Evolutionary conservation across 2,113 vertebrate genomes (phyloP), one percentile per base, ranked within the genome.

Genomic region (Pan paniscus): DNA sequence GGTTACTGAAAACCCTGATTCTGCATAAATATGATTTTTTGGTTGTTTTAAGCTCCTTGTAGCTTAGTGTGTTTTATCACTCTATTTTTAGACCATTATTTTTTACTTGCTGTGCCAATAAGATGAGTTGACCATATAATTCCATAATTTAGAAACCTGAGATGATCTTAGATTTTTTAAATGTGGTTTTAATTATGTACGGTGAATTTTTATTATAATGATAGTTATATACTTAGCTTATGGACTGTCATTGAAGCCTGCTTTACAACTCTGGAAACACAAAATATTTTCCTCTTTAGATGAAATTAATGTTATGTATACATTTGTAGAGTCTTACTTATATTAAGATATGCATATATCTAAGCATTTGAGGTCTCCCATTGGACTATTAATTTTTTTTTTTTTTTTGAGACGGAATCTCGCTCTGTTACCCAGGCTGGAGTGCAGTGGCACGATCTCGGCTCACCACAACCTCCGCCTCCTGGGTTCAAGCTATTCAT

Each of bases 111-210:
- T 85, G 0, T 85, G 84, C 48, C 59, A 73, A 27, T 84, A 81
- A 91, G 50, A 72, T 93, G 67, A 90, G 50, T 83, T 75, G 95
- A 81, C 4, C 50, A 30, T 75, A 76, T 75, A 81, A 84, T 81
- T 79, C 16, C 17, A 8, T 70, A 48, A 76, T 91, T 84, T 81
- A 57, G 30, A 94, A 85, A 93, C 6, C 20, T 72, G 50, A 23
- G 20, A 70, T 84, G 75, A 48, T 83, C 35, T 90, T 89, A 90
- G 61, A 61, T 64, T 89, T 96, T 38, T 82, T 57, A 97, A 59
- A 59, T 82, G 30, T 48, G 25, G 32, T 84, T 96, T 95, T 82
- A 70, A 43, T 86, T 92, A 23, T 90, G 43, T 68, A 18, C 35
- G 75, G 13, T 90, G 32, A 94, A 52, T 90, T 94, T n/a, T 20